A percentile compares a stretch with the other conserved stretches of the same genome.
These are phyloP conservation scores for Pogonophryne albipinna DNA, from an alignment of 2,797 vertebrate genomes.

Conservation along the genomic window DNA sequence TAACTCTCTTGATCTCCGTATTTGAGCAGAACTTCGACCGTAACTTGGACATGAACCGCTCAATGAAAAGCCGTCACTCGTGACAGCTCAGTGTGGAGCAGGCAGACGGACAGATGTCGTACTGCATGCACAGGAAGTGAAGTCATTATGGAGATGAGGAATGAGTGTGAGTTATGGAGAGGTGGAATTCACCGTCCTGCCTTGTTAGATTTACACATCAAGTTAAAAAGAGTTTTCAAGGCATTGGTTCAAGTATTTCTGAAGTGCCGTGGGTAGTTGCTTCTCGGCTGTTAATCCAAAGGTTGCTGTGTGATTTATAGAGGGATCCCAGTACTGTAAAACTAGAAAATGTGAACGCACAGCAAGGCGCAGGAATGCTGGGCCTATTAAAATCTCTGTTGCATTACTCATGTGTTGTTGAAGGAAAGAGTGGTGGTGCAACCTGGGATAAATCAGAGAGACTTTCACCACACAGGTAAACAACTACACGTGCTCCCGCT, in stretches of 20 bases:
- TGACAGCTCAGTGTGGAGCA: constrained; percentile 50
- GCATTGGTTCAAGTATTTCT: constrained; percentile 55
- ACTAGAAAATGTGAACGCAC: constrained; percentile 61
- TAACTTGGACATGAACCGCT: constrained; percentile 67
- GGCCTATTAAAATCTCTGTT: constrained; percentile 67
- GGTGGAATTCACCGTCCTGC: constrained; percentile 27
- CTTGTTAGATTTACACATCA: constrained; percentile 53
- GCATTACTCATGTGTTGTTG: constrained; percentile 70
- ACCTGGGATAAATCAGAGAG: constrained; percentile 4
- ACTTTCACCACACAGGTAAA: constrained; percentile 22
- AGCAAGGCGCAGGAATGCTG: constrained; percentile 54
- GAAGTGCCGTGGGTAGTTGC: constrained; percentile 44
- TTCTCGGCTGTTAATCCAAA: constrained; percentile 58
- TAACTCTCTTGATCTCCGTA: constrained; percentile 36
- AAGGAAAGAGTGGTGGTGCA: constrained; percentile 21
- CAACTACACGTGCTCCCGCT: not conserved
- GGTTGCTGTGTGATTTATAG: constrained; percentile 75
- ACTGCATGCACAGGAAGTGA: constrained; percentile 61
- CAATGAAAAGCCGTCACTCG: constrained; percentile 55
- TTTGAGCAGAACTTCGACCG: constrained; percentile 56
- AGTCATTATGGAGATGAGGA: constrained; percentile 64
- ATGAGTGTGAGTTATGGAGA: constrained; percentile 27
- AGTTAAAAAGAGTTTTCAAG: constrained; percentile 42
- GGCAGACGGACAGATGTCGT: constrained; percentile 39
- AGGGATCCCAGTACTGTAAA: constrained; percentile 65